Percentiles rank a stretch among this genome's conserved stretches.
Evolutionary conservation across 1,140 invertebrate genomes (phyloP).

Genomic region (Lanistes nyassanus): DNA sequence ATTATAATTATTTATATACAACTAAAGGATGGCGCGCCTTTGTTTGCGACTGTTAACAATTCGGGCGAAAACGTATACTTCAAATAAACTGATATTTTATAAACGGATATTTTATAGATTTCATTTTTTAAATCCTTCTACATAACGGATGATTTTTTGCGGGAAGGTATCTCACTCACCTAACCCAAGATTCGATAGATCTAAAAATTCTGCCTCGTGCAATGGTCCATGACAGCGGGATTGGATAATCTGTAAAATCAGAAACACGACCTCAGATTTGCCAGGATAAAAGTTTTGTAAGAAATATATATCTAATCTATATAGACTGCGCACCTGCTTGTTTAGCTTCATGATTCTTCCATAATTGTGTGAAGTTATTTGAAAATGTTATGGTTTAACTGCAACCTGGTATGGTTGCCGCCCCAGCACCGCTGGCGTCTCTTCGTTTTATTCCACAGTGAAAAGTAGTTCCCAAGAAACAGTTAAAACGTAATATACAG

Average conservation of each 20-base stretch:
- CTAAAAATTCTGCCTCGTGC: slow-evolving; percentile 46
- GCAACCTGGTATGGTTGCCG: slow-evolving; percentile 18
- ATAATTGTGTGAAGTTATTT: not conserved
- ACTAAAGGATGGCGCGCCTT: too few relatives aligned
- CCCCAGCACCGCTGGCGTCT: slow-evolving; percentile 7
- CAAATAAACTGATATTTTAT: too few relatives aligned
- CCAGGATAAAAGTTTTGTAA: not conserved
- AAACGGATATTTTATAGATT: too few relatives aligned
- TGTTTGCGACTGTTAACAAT: too few relatives aligned
- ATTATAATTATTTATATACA: too few relatives aligned
- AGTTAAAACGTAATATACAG: not conserved
- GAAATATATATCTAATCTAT: not conserved
- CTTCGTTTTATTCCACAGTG: slow-evolving; percentile 14
- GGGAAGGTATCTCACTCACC: slow-evolving; percentile 38
- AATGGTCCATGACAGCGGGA: slow-evolving; percentile 42
- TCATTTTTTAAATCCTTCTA: too few relatives aligned
- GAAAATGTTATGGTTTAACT: not conserved
- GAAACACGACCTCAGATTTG: slow-evolving; percentile 1
- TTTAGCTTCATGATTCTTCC: slow-evolving; percentile 23
- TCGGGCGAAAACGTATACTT: too few relatives aligned
- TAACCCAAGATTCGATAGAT: slow-evolving; percentile 52
- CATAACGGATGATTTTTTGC: not conserved
- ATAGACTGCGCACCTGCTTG: slow-evolving; percentile 19
- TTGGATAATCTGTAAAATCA: slow-evolving; percentile 45
- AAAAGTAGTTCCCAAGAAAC: slow-evolving; percentile 23